A percentile compares a stretch with the other conserved stretches of the same genome.
phyloP scores from a whole-genome alignment of 2,113 vertebrate species.

The Microtus pennsylvanicus region DNA sequence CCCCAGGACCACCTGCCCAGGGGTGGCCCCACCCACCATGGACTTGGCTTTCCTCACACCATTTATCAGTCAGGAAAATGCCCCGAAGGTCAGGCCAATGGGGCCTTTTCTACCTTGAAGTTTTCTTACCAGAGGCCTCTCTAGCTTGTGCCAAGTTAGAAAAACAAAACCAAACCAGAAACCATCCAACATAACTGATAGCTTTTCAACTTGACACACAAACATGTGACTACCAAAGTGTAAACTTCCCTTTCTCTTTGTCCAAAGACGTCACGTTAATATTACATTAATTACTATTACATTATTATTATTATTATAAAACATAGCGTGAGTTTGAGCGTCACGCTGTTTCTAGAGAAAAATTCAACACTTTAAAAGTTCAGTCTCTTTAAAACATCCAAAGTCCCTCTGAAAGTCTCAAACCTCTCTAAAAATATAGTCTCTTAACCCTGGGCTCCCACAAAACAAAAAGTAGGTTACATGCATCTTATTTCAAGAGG shows the following conservation, averaged over 20 bases:
- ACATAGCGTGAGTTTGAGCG: background rate
- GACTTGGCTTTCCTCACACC: background rate
- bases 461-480: background rate
- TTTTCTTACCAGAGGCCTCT: background rate
- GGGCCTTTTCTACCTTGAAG: background rate
- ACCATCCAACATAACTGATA: background rate
- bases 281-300: background rate
- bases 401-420: background rate
- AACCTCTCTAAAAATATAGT: background rate
- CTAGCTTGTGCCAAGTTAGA: background rate
- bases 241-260: background rate
- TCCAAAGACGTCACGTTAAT: background rate
- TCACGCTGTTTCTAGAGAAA: background rate
- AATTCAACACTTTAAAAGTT: background rate
- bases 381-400: background rate
- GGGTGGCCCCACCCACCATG: background rate
- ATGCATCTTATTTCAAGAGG: background rate
- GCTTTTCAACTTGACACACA: background rate
- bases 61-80: background rate
- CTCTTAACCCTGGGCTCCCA: background rate
- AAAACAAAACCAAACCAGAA: background rate
- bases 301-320: background rate
- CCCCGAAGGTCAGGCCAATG: background rate
- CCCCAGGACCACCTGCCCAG: background rate
- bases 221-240: background rate